Percentiles rank a stretch among this genome's conserved stretches.
Conservation (phyloP, 2,113 vertebrate genomes). For the Cisticola juncidis region DNA sequence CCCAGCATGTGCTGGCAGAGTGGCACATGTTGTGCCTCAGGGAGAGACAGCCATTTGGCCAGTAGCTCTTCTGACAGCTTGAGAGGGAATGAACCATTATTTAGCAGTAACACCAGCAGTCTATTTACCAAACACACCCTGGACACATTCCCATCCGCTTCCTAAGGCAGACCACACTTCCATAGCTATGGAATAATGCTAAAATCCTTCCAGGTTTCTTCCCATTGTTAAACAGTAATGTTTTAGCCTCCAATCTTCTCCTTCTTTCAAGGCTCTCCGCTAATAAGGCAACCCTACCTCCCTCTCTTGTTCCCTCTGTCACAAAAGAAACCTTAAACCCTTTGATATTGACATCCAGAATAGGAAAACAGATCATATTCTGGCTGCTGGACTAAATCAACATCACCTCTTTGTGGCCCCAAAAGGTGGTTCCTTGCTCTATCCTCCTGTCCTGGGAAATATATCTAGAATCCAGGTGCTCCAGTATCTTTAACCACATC, state of each 20-base stretch:
- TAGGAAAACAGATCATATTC: background rate
- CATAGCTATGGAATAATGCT: background rate
- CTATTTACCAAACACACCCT: conserved; percentile 29
- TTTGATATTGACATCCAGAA: background rate
- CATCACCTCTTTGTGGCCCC: background rate
- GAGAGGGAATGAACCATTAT: conserved; percentile 46
- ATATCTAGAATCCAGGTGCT: background rate
- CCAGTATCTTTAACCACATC: background rate
- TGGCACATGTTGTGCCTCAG: conserved; percentile 88
- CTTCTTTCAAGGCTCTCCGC: background rate
- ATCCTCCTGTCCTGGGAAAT: background rate
- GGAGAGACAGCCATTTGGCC: conserved; percentile 87
- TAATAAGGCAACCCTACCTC: background rate
- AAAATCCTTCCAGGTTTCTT: background rate
- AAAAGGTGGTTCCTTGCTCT: background rate
- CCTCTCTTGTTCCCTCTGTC: background rate
- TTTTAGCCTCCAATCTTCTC: background rate
- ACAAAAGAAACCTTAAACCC: background rate
- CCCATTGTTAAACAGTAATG: background rate
- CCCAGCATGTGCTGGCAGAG: conserved; percentile 91
- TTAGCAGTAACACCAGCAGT: background rate
- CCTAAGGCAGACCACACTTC: background rate
- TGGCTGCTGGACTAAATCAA: background rate
- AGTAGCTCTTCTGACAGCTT: conserved; percentile 91
- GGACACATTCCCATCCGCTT: background rate